Conservation (phyloP, 2,888 invertebrate genomes). For the Ceraclea dissimilis region DNA sequence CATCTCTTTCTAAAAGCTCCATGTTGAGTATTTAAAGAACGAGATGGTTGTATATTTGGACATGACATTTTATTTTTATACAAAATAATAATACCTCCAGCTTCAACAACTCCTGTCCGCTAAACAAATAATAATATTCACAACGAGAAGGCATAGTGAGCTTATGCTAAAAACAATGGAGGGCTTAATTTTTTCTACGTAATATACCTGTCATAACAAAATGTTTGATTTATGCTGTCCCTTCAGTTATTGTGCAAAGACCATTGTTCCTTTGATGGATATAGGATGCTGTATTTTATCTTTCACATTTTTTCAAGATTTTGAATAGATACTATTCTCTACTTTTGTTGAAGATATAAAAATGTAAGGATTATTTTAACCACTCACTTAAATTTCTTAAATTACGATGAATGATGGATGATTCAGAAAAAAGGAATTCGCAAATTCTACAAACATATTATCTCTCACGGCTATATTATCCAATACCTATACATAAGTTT, state of each 20-base stretch:
- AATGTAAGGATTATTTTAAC: neutral
- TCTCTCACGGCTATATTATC: too few species aligned
- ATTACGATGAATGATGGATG: too few species aligned
- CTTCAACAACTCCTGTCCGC: constrained; percentile 15
- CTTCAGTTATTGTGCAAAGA: neutral
- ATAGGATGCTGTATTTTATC: too few species aligned
- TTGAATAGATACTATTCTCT: too few species aligned
- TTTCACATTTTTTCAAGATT: neutral
- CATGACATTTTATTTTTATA: neutral
- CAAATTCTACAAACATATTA: too few species aligned
- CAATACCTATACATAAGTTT: too few species aligned
- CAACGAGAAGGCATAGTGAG: constrained; percentile 23
- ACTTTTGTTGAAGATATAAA: too few species aligned
- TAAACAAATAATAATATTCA: constrained; percentile 25
- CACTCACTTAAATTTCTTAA: neutral
- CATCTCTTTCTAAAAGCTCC: too few species aligned
- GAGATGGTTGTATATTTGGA: neutral
- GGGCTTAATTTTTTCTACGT: constrained; percentile 9
- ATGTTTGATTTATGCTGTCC: neutral
- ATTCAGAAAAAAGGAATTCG: too few species aligned
- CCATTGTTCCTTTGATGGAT: neutral
- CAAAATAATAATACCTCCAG: neutral
- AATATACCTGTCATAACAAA: constrained; percentile 1
- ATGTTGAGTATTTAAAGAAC: neutral
- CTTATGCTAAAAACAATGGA: constrained; percentile 1